A percentile compares a stretch with the other conserved stretches of the same genome.
Conservation (phyloP, 2,113 vertebrate genomes). For the Prionailurus bengalensis region DNA sequence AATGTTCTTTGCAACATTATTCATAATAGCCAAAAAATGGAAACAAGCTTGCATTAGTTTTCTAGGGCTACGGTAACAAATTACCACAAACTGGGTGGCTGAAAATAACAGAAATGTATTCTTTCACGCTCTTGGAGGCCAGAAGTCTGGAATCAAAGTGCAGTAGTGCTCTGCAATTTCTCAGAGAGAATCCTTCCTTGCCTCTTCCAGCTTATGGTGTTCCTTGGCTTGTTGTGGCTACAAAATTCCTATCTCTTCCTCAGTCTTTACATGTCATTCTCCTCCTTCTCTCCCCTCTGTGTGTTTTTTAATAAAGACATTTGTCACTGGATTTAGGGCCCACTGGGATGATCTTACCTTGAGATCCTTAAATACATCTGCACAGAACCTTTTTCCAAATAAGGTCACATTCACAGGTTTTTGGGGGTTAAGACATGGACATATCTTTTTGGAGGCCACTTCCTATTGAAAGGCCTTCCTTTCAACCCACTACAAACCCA, state of each 20-base stretch:
- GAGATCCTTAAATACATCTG: neutral
- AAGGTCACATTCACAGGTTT: neutral
- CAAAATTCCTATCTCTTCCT: neutral
- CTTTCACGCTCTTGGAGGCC: neutral
- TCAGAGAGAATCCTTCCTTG: neutral
- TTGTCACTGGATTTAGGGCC: neutral
- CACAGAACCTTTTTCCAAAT: neutral
- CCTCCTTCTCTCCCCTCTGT: neutral
- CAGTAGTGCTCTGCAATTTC: neutral
- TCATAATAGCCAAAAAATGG: neutral
- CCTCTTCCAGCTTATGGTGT: neutral
- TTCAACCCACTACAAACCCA: neutral
- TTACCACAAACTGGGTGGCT: neutral
- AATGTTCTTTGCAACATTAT: neutral
- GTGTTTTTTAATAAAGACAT: neutral
- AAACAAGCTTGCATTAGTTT: neutral
- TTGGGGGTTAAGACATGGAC: neutral
- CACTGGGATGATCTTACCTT: neutral
- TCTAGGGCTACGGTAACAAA: neutral
- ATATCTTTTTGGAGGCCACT: neutral
- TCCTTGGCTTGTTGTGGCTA: neutral
- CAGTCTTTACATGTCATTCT: neutral
- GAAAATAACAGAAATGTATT: constrained; percentile 23
- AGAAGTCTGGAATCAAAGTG: neutral
- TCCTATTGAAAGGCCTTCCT: neutral